Percentiles rank a stretch among this genome's conserved stretches.
These are phyloP conservation scores for Pachydiplax longipennis DNA, from an alignment of 2,888 invertebrate species.

Conservation along the genomic window DNA sequence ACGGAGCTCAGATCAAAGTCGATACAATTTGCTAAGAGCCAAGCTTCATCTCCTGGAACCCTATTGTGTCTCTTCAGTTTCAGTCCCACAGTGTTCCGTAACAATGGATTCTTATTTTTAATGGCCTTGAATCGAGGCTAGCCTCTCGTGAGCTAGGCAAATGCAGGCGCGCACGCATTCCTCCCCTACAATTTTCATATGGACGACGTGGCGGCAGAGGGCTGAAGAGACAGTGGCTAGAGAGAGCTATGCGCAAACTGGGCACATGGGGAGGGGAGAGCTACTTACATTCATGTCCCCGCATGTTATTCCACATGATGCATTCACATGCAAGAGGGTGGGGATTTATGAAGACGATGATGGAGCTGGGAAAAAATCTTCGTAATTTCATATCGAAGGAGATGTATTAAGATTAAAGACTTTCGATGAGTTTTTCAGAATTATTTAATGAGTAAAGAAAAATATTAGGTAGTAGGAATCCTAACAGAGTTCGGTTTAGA, in stretches of 20 bases:
- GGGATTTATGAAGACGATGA: too few relatives aligned
- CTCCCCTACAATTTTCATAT: constrained; percentile 18
- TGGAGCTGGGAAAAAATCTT: too few relatives aligned
- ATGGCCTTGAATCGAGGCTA: constrained; percentile 23
- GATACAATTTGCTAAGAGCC: too few relatives aligned
- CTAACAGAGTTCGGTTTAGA: too few relatives aligned
- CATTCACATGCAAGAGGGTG: not conserved
- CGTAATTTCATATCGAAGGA: too few relatives aligned
- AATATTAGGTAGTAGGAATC: too few relatives aligned
- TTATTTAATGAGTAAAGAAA: too few relatives aligned
- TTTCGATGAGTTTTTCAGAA: too few relatives aligned
- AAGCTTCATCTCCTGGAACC: not conserved
- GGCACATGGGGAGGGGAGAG: not conserved
- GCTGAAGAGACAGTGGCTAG: not conserved
- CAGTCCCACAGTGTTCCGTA: not conserved
- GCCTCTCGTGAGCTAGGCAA: constrained; percentile 18
- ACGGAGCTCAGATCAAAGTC: too few relatives aligned
- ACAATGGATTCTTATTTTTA: constrained; percentile 1
- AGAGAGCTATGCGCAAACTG: not conserved
- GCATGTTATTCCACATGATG: not conserved
- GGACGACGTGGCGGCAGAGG: not conserved
- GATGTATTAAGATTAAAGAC: too few relatives aligned
- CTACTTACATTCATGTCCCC: not conserved
- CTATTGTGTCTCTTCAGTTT: not conserved
- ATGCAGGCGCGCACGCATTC: not conserved